A percentile compares a stretch with the other conserved stretches of the same genome.
Conservation (phyloP, 2,797 vertebrate species). For the Myotis pilosus region DNA sequence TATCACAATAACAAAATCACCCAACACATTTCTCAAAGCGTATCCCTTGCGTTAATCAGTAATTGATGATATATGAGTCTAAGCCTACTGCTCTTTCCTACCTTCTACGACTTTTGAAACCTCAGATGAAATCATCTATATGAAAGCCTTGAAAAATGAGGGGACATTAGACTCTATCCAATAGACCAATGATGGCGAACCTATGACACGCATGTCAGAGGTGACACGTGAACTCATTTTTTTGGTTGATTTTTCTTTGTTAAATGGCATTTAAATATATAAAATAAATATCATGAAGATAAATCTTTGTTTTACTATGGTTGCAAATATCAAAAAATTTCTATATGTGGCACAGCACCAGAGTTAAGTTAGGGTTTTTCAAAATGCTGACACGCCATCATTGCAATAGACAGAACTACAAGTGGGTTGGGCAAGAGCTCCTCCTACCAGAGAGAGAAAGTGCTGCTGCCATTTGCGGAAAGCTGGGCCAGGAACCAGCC, state of each 20-base stretch:
- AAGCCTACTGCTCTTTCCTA: background rate
- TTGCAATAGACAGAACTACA: background rate
- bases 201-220: too few species aligned
- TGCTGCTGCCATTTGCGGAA: background rate
- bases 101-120: background rate
- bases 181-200: too few species aligned
- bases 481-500: background rate
- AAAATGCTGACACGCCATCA: too few species aligned
- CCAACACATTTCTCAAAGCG: background rate
- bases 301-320: too few species aligned
- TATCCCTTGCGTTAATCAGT: background rate
- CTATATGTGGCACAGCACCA: too few species aligned
- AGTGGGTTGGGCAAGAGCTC: background rate
- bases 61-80: background rate
- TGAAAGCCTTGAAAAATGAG: background rate
- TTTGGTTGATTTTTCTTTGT: too few species aligned
- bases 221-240: too few species aligned
- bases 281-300: too few species aligned
- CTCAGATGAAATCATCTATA: background rate
- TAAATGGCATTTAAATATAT: too few species aligned
- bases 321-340: too few species aligned
- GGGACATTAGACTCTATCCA: background rate
- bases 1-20: background rate
- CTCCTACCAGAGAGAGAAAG: background rate
- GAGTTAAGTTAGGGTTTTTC: too few species aligned